Percentiles rank a stretch among this genome's conserved stretches.
Conservation (phyloP, 2,113 vertebrate genomes). For the Ictidomys tridecemlineatus region DNA sequence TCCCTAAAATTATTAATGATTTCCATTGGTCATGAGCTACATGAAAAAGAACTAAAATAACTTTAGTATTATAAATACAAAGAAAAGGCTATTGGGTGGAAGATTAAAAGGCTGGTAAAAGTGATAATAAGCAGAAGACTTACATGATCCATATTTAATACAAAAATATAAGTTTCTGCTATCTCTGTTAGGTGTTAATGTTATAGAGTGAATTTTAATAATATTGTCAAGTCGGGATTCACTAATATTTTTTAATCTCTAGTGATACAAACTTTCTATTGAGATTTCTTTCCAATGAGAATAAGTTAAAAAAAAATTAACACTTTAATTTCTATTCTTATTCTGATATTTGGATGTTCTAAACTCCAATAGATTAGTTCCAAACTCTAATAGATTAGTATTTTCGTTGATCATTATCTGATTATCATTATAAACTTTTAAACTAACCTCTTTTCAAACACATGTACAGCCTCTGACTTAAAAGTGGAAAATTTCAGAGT, state of each 20-base stretch:
- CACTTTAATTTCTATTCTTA: constrained; percentile 7
- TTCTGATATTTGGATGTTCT: neutral
- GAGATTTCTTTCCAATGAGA: neutral
- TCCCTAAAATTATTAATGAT: too few species aligned
- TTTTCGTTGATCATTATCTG: constrained; percentile 26
- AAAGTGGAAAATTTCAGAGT: constrained; percentile 42
- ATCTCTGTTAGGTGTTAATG: neutral
- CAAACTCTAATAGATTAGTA: neutral
- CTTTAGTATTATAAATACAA: constrained; percentile 10
- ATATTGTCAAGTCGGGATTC: too few species aligned
- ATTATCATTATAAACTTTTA: neutral
- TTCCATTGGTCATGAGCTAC: too few species aligned
- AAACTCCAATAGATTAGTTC: too few species aligned
- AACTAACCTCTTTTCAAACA: neutral
- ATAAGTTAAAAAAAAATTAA: neutral
- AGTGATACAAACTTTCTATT: neutral
- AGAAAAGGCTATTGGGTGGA: neutral
- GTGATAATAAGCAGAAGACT: neutral
- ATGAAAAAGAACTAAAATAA: constrained; percentile 35
- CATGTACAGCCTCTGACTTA: neutral
- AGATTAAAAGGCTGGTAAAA: constrained; percentile 12
- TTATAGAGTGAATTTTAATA: neutral
- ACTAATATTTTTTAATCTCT: neutral
- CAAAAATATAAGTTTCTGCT: neutral
- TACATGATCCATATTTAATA: neutral